Conservation (phyloP, 2,888 invertebrate genomes). For the Tridacna crocea region DNA sequence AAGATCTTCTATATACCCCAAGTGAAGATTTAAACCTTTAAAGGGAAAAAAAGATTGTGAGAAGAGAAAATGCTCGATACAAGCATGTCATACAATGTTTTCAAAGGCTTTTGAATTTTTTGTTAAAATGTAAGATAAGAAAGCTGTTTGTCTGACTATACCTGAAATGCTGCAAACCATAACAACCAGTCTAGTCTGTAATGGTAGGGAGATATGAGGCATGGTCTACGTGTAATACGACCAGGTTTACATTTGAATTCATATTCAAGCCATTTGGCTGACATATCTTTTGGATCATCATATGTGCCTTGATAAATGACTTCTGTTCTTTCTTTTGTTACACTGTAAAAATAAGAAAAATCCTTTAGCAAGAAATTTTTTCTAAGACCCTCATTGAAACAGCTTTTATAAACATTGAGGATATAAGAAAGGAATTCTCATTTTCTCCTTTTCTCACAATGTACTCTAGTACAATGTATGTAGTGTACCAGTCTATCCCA, state of each 20-base stretch:
- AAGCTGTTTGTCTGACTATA: slow-evolving; percentile 41
- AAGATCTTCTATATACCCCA: too few species aligned
- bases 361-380: neutral
- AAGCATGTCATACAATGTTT: too few species aligned
- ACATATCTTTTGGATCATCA: slow-evolving; percentile 73
- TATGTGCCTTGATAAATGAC: slow-evolving; percentile 84
- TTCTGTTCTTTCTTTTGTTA: slow-evolving; percentile 84
- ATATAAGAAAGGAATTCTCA: neutral
- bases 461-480: too few species aligned
- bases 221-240: slow-evolving; percentile 80
- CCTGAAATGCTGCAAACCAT: slow-evolving; percentile 85
- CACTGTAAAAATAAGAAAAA: slow-evolving; percentile 66
- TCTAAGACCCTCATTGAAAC: neutral
- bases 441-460: neutral
- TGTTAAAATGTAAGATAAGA: too few species aligned
- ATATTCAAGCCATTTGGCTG: slow-evolving; percentile 84
- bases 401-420: neutral
- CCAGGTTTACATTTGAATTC: slow-evolving; percentile 85
- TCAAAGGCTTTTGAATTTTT: too few species aligned
- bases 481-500: too few species aligned
- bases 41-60: too few species aligned
- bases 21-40: too few species aligned
- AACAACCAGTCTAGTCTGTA: slow-evolving; percentile 85
- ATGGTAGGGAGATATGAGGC: slow-evolving; percentile 85
- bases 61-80: too few species aligned